Percentiles rank a stretch among this genome's conserved stretches.
Evolutionary conservation across 2,888 invertebrate genomes (phyloP).

Genomic region (Epinotia bilunana): DNA sequence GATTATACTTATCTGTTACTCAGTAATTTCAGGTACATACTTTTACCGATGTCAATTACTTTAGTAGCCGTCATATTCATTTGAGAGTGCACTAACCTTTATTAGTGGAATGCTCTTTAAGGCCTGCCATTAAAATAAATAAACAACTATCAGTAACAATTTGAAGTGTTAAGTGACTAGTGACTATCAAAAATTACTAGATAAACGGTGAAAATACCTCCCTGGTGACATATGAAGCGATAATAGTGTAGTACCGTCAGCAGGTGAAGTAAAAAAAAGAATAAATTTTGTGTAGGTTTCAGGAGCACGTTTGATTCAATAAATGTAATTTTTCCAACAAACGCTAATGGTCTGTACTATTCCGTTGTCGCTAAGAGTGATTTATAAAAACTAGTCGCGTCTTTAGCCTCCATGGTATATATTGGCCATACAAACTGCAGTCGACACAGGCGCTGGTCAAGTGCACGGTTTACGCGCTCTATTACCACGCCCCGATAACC

Average conservation of each 20-base stretch:
- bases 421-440: constrained; percentile 28
- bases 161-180: constrained; percentile 82
- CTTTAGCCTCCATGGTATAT: background rate
- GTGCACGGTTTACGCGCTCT: constrained; percentile 64
- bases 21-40: constrained; percentile 38
- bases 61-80: constrained; percentile 80
- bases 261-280: constrained; percentile 49
- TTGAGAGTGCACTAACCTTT: constrained; percentile 76
- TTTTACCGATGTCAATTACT: constrained; percentile 66
- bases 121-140: constrained; percentile 80
- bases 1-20: constrained; percentile 38
- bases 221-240: constrained; percentile 82
- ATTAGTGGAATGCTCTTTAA: constrained; percentile 82
- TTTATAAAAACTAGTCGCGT: background rate
- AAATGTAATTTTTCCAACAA: background rate
- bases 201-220: constrained; percentile 76
- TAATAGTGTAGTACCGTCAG: constrained; percentile 68
- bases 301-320: background rate
- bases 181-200: constrained; percentile 83
- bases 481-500: constrained; percentile 70
- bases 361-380: background rate
- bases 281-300: background rate
- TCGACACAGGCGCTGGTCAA: constrained; percentile 26
- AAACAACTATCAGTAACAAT: constrained; percentile 78
- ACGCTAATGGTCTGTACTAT: background rate